Evolutionary conservation across 2,888 invertebrate genomes (phyloP), one percentile per base, ranked within the genome.

Genomic region (Malthinus flaveolus): DNA sequence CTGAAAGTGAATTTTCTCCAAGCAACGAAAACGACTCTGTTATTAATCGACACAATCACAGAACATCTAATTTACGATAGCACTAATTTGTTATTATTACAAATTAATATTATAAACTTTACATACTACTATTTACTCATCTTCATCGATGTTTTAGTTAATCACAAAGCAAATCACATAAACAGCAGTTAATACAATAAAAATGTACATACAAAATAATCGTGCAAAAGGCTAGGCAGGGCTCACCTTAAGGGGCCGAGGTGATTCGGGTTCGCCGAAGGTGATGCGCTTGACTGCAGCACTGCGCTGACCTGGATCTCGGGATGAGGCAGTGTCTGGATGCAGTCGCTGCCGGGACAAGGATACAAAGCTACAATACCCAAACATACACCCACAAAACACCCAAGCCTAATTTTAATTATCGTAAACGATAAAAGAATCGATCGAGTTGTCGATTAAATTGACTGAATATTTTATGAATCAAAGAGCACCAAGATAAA

Each of bases 201-300:
- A 54, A 35, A 45, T 49, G 52, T 56, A 55, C 47, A 51, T 54
- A 56, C 44, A 56, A 37, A 50, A 52, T 31, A 42, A 31, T 10
- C 52, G 48, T 61, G 52, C 61, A 61, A 58, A 62, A 68, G 64
- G 66, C 65, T 66, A 65, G 64, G 63, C 60, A 61, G 59, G 63
- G 68, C 77, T 78, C 76, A 80, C 80, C 80, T 80, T 79, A 58
- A 76, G 76, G 67, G 71, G 66, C 64, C 68, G 68, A 71, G 63
- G 64, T 59, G 65, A 63, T 53, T 68, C 64, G 51, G 70, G 56
- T 62, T 79, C 79, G 59, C 69, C 74, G 72, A 82, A 81, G 66
- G 79, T 79, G 72, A 82, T 81, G 71, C 81, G 77, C 72, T 81
- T 82, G 74, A 79, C 80, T 67, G 78, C 80, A 66, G 79, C 71